Evolutionary conservation across 2,888 invertebrate species (phyloP), one percentile per base, ranked within the genome.

Genomic region (Xestia rhomboidea): DNA sequence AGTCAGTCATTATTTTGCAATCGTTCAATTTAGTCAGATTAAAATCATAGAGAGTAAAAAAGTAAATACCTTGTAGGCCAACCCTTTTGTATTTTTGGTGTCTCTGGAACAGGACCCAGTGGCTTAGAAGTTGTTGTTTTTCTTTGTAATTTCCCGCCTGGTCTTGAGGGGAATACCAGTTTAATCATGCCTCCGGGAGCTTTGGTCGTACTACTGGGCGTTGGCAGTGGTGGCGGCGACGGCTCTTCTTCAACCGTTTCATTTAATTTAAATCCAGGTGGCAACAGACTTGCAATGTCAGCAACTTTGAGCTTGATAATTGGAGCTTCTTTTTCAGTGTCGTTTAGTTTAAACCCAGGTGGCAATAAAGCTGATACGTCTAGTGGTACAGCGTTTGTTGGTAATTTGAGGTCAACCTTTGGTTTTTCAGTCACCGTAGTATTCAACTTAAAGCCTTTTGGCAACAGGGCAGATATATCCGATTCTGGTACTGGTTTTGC

Each of bases 101-200:
- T 94, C 0, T 93, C 92, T 60, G 91, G 94, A 76, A 92, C 94
- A 62, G 97, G 97, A 4, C 97, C 97, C 81, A 91, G 90, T 24
- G 97, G 94, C 89, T 96, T 97, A 0, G 97, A 96, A 11, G 98
- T 97, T 3, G 97, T 97, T 2, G 97, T 93, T 92, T 97, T 96
- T 89, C 97, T 93, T 88, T 94, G 91, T 78, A 97, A 91, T 93
- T 98, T 98, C 73, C 97, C 96, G 60, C 98, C 98, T 0, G 98
- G 97, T 90, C 98, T 97, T 83, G 98, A 98, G 0, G 99, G 98
- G 88, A 98, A 99, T 0, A 98, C 98, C 18, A 98, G 93, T 93
- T 98, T 98, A 34, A 79, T 79, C 27, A 97, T 96, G 6, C 97
- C 95, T 41, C 97, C 94, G 24, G 96, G 92, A 46, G 97, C 91